phyloP scores from a whole-genome alignment of 1,140 invertebrate species.

The Cherax destructor region DNA sequence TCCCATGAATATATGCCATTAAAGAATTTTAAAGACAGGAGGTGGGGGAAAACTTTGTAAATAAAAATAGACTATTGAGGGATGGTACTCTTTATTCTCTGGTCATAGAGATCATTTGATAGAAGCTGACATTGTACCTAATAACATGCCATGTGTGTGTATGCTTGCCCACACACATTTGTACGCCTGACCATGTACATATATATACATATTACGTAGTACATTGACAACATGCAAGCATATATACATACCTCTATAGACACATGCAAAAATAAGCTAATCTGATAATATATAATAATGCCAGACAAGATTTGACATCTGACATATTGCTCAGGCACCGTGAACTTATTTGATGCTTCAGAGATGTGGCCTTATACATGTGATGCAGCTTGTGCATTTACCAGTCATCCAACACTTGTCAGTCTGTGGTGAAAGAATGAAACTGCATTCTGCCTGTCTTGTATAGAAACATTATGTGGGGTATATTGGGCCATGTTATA shows the following conservation, averaged over 20 bases:
- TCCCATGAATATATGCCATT: neutral
- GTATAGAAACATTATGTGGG: conserved; percentile 35
- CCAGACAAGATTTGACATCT: neutral
- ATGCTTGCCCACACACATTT: neutral
- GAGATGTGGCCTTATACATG: conserved; percentile 42
- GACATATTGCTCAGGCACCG: conserved; percentile 21
- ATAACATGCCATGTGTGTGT: neutral
- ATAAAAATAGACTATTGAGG: neutral
- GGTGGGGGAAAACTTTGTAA: conserved; percentile 3
- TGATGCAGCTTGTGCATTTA: conserved; percentile 36
- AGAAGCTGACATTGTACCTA: neutral
- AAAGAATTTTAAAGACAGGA: neutral
- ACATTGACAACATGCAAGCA: neutral
- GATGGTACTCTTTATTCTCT: neutral
- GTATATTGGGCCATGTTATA: conserved; percentile 8
- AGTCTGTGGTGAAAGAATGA: conserved; percentile 35
- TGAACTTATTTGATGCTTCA: conserved; percentile 49
- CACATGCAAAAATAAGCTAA: neutral
- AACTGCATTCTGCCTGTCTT: conserved; percentile 40
- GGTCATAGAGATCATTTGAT: neutral
- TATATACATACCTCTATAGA: neutral
- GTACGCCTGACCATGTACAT: neutral
- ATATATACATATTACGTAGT: conserved; percentile 1
- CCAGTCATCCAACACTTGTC: conserved; percentile 26
- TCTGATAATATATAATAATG: neutral